phyloP scores from a whole-genome alignment of 1,140 invertebrate genomes.

The Tetraneura akinire region DNA sequence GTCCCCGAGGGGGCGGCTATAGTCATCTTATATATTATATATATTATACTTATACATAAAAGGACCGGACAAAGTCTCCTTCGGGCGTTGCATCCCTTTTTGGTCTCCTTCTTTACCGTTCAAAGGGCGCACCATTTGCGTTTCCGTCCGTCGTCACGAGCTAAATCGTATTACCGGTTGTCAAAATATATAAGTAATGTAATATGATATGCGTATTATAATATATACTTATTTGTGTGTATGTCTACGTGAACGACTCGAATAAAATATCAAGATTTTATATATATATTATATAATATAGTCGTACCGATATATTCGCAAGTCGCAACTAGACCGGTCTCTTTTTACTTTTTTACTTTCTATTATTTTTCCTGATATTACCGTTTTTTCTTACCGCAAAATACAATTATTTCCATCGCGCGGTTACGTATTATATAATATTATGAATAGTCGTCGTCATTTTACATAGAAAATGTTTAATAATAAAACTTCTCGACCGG shows the following conservation, averaged over 20 bases:
- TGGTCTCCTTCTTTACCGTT: background rate
- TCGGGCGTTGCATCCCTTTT: constrained; percentile 41
- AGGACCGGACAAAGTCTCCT: constrained; percentile 21
- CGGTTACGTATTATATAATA: too few relatives aligned
- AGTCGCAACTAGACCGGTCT: background rate
- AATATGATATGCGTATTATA: background rate
- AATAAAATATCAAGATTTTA: background rate
- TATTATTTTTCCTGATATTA: background rate
- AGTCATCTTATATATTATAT: constrained; percentile 24
- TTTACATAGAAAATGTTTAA: too few relatives aligned
- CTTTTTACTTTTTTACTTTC: background rate
- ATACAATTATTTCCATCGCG: too few relatives aligned
- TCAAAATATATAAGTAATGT: too few relatives aligned
- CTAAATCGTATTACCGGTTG: constrained; percentile 38
- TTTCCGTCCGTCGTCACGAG: constrained; percentile 23
- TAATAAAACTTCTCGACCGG: too few relatives aligned
- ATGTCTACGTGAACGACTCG: background rate
- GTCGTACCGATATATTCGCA: too few relatives aligned
- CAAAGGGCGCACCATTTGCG: constrained; percentile 17
- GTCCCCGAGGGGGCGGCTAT: background rate
- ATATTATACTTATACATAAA: constrained; percentile 33
- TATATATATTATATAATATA: too few relatives aligned
- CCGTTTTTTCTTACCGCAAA: background rate
- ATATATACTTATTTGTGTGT: background rate
- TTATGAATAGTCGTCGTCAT: too few relatives aligned